Evolutionary conservation across 1,140 invertebrate species (phyloP), one percentile per base, ranked within the genome.

Genomic region (Stegodyphus mimosarum): DNA sequence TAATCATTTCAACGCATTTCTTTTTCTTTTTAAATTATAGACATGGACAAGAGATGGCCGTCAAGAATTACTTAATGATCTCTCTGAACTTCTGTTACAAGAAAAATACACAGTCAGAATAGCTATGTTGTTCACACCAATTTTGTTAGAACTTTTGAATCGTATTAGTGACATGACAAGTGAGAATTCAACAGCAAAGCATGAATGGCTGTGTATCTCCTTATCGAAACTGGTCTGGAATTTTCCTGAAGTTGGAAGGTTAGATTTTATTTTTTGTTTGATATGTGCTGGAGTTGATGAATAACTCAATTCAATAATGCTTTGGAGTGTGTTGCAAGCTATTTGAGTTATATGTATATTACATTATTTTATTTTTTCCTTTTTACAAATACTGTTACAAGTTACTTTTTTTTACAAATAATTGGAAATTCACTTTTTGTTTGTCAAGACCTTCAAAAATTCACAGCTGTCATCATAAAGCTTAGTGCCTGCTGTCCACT

Each of bases 221-320:
- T n/a, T 86, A 52, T 77, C 74, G 10, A 86, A 86, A 18, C 83
- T 86, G 71, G 63, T 86, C 63, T 86, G 74, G 74, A 63, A 64
- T 13, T 78, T 60, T 78, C 83, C 83, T 48, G 70, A 77, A 48
- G 69, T 72, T 78, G 52, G 11, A 18, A 53, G 83, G 83, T 86
- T 33, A 15, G 33, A 55, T 17, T 15, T 17, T 7, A 17, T 13
- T 67, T 67, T 15, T 17, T 67, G 11, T 15, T 6, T 17, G 7
- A 15, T 6, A 18, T 33, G 33, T 33, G 3, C 33, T 33, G 33
- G 33, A 33, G 33, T 3, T 33, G 33, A 33, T 33, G 33, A 33
- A 33, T 33, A 33, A 1, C 33, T 33, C 3, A 33, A 33, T 33
- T 33, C 33, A 3, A 33, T 1, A 33, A 3, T 1, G 33, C 33